Percentiles rank a stretch among this genome's conserved stretches.
Evolutionary conservation across 2,113 vertebrate genomes (phyloP).

Genomic region (Anhinga rufa): DNA sequence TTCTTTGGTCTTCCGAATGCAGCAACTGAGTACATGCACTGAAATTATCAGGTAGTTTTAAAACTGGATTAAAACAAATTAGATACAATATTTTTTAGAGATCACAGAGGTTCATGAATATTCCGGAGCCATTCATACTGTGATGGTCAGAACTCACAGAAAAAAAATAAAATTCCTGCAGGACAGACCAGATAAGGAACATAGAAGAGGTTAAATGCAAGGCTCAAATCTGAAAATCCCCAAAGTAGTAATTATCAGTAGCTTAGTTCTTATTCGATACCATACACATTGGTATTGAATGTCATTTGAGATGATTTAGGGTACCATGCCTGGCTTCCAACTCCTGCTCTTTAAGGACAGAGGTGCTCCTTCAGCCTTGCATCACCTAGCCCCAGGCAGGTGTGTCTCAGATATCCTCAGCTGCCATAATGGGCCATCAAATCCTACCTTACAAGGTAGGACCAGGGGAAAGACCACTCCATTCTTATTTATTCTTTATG

Average conservation of each 20-base stretch:
- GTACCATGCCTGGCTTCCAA: not conserved
- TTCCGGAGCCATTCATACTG: not conserved
- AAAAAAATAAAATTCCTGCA: not conserved
- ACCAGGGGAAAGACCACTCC: not conserved
- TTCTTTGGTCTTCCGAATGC: not conserved
- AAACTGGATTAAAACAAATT: not conserved
- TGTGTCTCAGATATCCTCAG: not conserved
- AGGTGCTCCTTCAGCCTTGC: too few relatives aligned
- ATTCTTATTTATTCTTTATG: not conserved
- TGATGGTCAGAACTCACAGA: not conserved
- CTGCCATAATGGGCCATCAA: not conserved
- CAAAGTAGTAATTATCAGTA: too few relatives aligned
- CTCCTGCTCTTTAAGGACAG: not conserved
- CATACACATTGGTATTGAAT: accelerated
- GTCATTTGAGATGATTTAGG: accelerated
- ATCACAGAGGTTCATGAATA: not conserved
- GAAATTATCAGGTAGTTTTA: not conserved
- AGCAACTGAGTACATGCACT: too few relatives aligned
- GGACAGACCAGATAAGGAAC: not conserved
- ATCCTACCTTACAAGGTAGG: not conserved
- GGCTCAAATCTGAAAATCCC: not conserved
- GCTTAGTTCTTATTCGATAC: not conserved
- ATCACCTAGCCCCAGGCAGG: too few relatives aligned
- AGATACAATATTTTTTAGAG: not conserved
- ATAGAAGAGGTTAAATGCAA: too few relatives aligned